Base-by-base conservation (phyloP, 2,113 vertebrate genomes). In the Falco punctatus region DNA sequence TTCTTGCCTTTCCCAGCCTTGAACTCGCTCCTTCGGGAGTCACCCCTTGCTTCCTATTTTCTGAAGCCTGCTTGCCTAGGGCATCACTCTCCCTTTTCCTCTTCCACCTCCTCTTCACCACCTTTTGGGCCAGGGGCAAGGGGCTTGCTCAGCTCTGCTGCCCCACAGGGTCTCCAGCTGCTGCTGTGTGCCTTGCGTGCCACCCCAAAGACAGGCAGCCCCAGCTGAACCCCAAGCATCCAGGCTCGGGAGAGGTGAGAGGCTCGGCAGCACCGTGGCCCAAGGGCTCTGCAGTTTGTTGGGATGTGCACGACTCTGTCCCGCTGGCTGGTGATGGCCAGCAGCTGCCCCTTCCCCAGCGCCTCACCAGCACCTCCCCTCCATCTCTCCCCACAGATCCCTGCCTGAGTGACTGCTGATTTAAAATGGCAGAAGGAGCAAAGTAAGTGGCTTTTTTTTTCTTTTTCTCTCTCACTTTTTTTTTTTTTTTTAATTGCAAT, bases 211-310 rank as follows among this genome's bases (percentile, higher is more conserved):
- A 10, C 19, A n/a, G 72, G 67, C 44, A 58, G 73, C 61, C 33
- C 54, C 35, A 20, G 35, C 52, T 61, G 67, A 42, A 35, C n/a
- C 48, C 10, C 2, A 5, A 75, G 46, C 33, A 38, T 5, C 24
- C 0, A 0, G 33, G 70, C 52, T 57, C 69, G 49, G 66, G 38
- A 3, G 10, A 70, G 51, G 52, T 2, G 1, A 57, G 44, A 58
- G 21, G 32, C 32, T 26, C 42, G 38, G 35, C 33, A 69, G 49
- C 0, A 0, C 54, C 0, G 0, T 4, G 28, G 42, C 51, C 66
- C 0, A 0, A 62, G 42, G 48, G 30, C 22, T 57, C 83, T 66
- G 69, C 33, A 7, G 23, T 16, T 23, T 10, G 0, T 2, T 58
- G 62, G 70, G 54, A 62, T 1, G 2, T 7, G 27, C 30, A 69